phyloP scores from a whole-genome alignment of 2,797 vertebrate species.

The Lateolabrax maculatus region DNA sequence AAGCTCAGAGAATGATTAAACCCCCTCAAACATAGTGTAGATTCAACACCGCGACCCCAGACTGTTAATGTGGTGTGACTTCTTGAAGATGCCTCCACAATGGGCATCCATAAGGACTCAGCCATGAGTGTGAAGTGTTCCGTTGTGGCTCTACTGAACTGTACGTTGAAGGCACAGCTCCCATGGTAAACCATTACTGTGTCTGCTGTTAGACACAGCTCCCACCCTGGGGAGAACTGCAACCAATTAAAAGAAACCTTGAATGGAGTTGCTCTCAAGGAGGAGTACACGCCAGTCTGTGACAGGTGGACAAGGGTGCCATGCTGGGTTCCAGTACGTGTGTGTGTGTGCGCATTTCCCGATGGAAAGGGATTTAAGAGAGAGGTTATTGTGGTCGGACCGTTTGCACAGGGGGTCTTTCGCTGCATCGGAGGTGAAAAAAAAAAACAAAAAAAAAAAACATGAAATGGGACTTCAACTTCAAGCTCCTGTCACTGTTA shows the following conservation, averaged over 20 bases:
- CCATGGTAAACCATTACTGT: conserved; percentile 67
- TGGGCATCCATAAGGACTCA: conserved; percentile 18
- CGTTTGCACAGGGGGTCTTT: conserved; percentile 55
- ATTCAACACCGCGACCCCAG: conserved; percentile 30
- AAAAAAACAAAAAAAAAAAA: conserved; percentile 30
- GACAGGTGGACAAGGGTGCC: conserved; percentile 56
- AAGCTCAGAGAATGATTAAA: conserved; percentile 1
- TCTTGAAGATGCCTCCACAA: conserved; percentile 32
- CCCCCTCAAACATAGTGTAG: not conserved
- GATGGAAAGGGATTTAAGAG: conserved; percentile 16
- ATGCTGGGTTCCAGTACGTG: conserved; percentile 17
- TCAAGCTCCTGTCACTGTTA: conserved; percentile 38
- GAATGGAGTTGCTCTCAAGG: conserved; percentile 39
- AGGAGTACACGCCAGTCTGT: conserved; percentile 32
- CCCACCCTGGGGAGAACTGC: conserved; percentile 55
- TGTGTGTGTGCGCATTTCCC: conserved; percentile 31
- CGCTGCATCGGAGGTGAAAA: conserved; percentile 18
- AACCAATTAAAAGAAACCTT: conserved; percentile 73
- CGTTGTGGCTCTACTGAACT: conserved; percentile 38
- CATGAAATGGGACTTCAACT: conserved; percentile 49
- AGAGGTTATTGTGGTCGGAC: conserved; percentile 35
- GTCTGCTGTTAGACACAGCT: conserved; percentile 45
- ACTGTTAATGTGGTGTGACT: conserved; percentile 34
- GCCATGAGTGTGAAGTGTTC: conserved; percentile 16
- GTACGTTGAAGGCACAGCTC: conserved; percentile 65